Conservation (phyloP, 2,797 vertebrate species). For the Oryzias sinensis region DNA sequence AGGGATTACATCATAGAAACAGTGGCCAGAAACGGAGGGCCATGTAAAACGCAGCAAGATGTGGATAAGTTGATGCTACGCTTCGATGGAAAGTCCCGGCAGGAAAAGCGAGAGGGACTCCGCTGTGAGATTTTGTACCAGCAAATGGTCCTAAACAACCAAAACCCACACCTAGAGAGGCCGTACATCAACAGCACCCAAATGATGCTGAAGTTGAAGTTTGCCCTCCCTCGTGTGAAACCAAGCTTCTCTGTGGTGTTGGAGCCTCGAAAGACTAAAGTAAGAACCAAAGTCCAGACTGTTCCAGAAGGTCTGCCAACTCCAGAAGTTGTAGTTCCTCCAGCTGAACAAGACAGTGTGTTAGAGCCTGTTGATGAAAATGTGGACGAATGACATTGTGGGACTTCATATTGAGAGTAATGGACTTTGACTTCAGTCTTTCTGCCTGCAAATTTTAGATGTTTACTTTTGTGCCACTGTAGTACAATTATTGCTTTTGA, state of each 20-base stretch:
- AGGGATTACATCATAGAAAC: constrained; percentile 55
- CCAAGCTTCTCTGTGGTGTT: constrained; percentile 62
- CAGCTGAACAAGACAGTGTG: background rate
- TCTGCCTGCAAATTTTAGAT: too few relatives aligned
- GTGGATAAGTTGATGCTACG: constrained; percentile 72
- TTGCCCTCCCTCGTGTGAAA: constrained; percentile 65
- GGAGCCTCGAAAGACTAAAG: constrained; percentile 37
- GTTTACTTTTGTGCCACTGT: too few relatives aligned
- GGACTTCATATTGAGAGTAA: constrained; percentile 1
- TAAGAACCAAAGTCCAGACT: background rate
- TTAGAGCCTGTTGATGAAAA: background rate
- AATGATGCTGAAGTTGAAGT: constrained; percentile 70
- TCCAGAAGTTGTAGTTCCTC: background rate
- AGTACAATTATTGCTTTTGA: too few relatives aligned
- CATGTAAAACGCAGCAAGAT: constrained; percentile 73
- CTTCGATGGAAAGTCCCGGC: constrained; percentile 54
- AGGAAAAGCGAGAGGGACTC: constrained; percentile 66
- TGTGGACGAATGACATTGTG: constrained; percentile 7
- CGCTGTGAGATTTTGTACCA: constrained; percentile 77
- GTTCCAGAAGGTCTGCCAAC: fast-evolving
- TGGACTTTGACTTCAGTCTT: too few relatives aligned
- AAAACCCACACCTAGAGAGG: constrained; percentile 45
- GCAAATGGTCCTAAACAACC: constrained; percentile 67
- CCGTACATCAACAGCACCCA: constrained; percentile 17
- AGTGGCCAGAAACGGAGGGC: constrained; percentile 72